These are phyloP conservation scores for Tribolium castaneum DNA, from an alignment of 1,140 invertebrate species.

Conservation along the genomic window DNA sequence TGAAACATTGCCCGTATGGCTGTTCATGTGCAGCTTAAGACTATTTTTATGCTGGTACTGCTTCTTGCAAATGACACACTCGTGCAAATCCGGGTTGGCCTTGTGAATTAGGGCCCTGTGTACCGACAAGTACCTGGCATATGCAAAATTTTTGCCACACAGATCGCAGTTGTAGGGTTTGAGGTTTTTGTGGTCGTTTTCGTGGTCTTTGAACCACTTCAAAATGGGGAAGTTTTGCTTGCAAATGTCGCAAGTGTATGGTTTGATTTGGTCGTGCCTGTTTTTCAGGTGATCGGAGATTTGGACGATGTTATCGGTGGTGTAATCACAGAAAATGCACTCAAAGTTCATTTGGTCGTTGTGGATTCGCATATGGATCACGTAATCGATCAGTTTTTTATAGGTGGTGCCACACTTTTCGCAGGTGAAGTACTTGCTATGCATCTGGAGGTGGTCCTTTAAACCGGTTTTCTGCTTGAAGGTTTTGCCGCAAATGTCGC, in stretches of 20 bases:
- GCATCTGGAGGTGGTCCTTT: constrained; percentile 69
- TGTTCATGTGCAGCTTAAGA: constrained; percentile 61
- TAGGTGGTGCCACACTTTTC: constrained; percentile 42
- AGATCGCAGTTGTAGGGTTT: constrained; percentile 83
- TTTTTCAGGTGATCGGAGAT: constrained; percentile 56
- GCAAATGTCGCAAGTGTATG: constrained; percentile 60
- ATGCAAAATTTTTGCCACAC: constrained; percentile 75
- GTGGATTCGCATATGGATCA: constrained; percentile 62
- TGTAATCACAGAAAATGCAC: constrained; percentile 66
- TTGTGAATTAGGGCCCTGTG: constrained; percentile 38
- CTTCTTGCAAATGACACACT: constrained; percentile 61
- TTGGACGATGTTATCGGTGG: constrained; percentile 54
- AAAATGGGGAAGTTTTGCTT: constrained; percentile 60
- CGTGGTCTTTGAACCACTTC: constrained; percentile 60
- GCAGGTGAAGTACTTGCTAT: constrained; percentile 57
- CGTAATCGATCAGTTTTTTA: constrained; percentile 53
- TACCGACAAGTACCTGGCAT: constrained; percentile 59
- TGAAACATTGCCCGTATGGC: constrained; percentile 61
- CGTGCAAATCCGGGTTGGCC: constrained; percentile 52
- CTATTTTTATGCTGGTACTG: constrained; percentile 61
- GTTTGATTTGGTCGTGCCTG: constrained; percentile 54
- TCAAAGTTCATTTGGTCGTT: constrained; percentile 64
- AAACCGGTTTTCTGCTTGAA: constrained; percentile 67
- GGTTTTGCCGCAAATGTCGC: constrained; percentile 72
- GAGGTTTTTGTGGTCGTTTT: constrained; percentile 73